A percentile compares a stretch with the other conserved stretches of the same genome.
Evolutionary conservation across 2,797 vertebrate genomes (phyloP).

Genomic region (Tachyglossus aculeatus): DNA sequence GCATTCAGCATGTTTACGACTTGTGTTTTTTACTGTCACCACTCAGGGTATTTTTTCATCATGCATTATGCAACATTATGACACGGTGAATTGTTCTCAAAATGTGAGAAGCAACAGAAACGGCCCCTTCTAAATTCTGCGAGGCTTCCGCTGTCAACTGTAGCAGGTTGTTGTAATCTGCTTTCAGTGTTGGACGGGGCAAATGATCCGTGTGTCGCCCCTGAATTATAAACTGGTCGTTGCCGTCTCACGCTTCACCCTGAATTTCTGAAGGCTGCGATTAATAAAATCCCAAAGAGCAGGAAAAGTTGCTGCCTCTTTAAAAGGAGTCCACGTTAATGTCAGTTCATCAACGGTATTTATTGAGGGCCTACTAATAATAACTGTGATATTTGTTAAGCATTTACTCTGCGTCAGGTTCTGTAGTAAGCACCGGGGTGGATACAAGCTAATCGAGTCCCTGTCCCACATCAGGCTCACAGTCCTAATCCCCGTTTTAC

Average conservation of each 20-base stretch:
- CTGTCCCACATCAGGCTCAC: too few species aligned
- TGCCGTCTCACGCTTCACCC: constrained; percentile 13
- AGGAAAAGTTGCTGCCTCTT: neutral
- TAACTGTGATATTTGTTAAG: too few species aligned
- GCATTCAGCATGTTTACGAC: constrained; percentile 11
- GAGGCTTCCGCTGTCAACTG: neutral
- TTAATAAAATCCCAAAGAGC: too few species aligned
- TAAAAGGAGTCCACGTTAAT: too few species aligned
- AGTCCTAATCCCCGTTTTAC: too few species aligned
- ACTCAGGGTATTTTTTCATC: neutral
- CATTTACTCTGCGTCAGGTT: too few species aligned
- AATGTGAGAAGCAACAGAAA: neutral
- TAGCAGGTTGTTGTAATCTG: neutral
- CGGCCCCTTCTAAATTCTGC: neutral
- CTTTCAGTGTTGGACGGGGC: neutral
- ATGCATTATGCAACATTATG: constrained; percentile 8
- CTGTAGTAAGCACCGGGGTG: too few species aligned
- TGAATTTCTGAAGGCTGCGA: neutral
- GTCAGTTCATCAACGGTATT: too few species aligned
- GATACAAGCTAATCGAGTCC: too few species aligned
- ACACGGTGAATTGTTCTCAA: constrained; percentile 3
- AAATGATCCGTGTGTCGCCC: neutral
- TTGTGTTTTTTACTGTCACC: constrained; percentile 7
- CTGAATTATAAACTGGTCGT: neutral
- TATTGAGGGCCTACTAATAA: too few species aligned